Conservation (phyloP, 2,888 invertebrate species). For the Neoscelio sp. region DNA sequence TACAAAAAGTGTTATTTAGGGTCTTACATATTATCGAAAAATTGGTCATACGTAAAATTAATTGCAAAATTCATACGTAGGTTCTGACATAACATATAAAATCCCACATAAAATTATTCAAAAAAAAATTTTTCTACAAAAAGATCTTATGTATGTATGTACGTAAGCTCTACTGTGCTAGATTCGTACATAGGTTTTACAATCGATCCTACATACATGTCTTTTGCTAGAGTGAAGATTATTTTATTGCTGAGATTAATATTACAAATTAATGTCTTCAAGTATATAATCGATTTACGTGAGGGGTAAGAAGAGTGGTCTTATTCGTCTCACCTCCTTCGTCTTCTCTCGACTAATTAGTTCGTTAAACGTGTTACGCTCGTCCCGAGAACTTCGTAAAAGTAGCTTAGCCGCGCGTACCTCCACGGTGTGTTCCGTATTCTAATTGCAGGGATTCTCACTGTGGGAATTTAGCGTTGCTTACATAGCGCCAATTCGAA, state of each 20-base stretch:
- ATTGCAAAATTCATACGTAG: too few species aligned
- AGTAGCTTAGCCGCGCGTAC: constrained; percentile 69
- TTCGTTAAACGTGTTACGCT: constrained; percentile 68
- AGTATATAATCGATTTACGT: constrained; percentile 64
- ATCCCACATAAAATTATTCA: too few species aligned
- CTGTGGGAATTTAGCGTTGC: constrained; percentile 73
- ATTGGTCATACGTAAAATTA: too few species aligned
- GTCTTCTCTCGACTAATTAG: constrained; percentile 71
- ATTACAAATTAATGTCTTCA: constrained; percentile 52
- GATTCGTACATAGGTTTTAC: too few species aligned
- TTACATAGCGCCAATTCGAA: constrained; percentile 64
- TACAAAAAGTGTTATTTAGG: too few species aligned
- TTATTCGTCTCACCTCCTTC: constrained; percentile 51
- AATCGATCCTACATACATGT: too few species aligned
- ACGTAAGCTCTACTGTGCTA: too few species aligned
- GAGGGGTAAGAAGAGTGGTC: constrained; percentile 46
- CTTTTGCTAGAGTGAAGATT: constrained; percentile 8
- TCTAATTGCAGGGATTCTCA: constrained; percentile 66
- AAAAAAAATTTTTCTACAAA: too few species aligned
- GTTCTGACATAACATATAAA: too few species aligned
- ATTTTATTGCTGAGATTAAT: constrained; percentile 45
- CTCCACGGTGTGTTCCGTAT: constrained; percentile 45
- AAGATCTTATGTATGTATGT: too few species aligned
- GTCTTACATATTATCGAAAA: too few species aligned
- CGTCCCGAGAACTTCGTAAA: constrained; percentile 69